A percentile compares a stretch with the other conserved stretches of the same genome.
Conservation (phyloP, 2,113 vertebrate genomes). For the Glaucidium brasilianum region DNA sequence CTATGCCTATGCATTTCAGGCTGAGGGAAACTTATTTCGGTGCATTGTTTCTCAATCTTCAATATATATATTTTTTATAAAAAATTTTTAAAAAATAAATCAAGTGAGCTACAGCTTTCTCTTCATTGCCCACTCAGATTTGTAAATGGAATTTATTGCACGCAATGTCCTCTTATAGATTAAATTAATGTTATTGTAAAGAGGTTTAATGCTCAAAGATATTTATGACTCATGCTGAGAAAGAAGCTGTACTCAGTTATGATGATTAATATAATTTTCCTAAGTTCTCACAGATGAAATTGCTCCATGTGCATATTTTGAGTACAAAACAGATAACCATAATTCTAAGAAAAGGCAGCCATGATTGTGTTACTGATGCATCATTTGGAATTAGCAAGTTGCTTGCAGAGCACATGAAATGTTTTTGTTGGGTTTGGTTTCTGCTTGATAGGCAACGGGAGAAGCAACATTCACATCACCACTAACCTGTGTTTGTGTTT, state of each 20-base stretch:
- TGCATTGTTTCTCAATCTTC: constrained; percentile 8
- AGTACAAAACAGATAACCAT: constrained; percentile 64
- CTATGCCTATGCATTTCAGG: background rate
- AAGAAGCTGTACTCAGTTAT: constrained; percentile 71
- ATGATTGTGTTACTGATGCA: constrained; percentile 46
- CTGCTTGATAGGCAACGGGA: background rate
- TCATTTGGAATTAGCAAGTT: constrained; percentile 48
- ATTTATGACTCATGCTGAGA: constrained; percentile 75
- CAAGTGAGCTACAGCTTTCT: constrained; percentile 18
- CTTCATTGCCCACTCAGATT: constrained; percentile 69
- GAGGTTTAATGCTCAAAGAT: constrained; percentile 73
- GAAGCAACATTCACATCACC: background rate
- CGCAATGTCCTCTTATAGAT: constrained; percentile 71
- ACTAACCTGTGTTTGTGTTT: background rate
- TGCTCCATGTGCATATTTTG: constrained; percentile 70
- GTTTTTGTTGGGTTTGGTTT: constrained; percentile 12
- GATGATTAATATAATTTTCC: constrained; percentile 72
- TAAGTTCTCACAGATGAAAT: constrained; percentile 70
- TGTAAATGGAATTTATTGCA: constrained; percentile 75
- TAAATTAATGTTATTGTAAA: constrained; percentile 80
- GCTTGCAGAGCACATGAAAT: constrained; percentile 1
- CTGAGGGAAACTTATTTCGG: constrained; percentile 2
- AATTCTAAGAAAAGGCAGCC: constrained; percentile 54
- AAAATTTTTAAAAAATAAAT: background rate
- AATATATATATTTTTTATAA: background rate